A percentile compares a stretch with the other conserved stretches of the same genome.
Evolutionary conservation across 2,797 vertebrate species (phyloP).

Genomic region (Dallia pectoralis): DNA sequence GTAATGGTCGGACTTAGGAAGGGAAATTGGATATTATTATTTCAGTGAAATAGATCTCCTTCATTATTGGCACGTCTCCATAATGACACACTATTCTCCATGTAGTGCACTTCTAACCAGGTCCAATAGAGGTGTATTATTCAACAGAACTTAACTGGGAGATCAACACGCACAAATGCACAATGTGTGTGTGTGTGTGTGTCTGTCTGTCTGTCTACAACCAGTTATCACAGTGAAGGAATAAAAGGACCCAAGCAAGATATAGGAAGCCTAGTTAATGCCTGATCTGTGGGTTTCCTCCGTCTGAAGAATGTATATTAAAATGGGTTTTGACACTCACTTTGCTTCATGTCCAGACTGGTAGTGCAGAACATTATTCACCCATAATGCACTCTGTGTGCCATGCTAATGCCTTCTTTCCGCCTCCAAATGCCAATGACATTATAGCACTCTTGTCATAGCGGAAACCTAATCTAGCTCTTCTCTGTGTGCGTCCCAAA

Average conservation of each 20-base stretch:
- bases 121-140: background rate
- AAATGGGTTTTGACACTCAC: constrained; percentile 91
- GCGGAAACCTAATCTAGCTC: constrained; percentile 57
- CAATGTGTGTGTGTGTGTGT: background rate
- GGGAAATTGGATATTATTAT: constrained; percentile 12
- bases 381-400: constrained; percentile 80
- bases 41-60: constrained; percentile 2
- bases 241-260: background rate
- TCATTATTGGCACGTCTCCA: background rate
- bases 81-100: background rate
- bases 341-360: constrained; percentile 90
- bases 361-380: constrained; percentile 90
- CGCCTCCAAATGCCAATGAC: constrained; percentile 61
- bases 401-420: constrained; percentile 80
- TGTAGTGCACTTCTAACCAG: background rate
- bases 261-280: constrained; percentile 57
- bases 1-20: constrained; percentile 4
- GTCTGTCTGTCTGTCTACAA: background rate
- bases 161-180: background rate
- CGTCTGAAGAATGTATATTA: constrained; percentile 85
- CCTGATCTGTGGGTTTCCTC: constrained; percentile 78
- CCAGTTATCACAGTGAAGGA: background rate
- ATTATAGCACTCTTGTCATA: constrained; percentile 64
- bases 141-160: too few species aligned
- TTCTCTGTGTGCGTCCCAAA: too few species aligned